phyloP scores from a whole-genome alignment of 2,797 vertebrate species.

The Champsocephalus esox region DNA sequence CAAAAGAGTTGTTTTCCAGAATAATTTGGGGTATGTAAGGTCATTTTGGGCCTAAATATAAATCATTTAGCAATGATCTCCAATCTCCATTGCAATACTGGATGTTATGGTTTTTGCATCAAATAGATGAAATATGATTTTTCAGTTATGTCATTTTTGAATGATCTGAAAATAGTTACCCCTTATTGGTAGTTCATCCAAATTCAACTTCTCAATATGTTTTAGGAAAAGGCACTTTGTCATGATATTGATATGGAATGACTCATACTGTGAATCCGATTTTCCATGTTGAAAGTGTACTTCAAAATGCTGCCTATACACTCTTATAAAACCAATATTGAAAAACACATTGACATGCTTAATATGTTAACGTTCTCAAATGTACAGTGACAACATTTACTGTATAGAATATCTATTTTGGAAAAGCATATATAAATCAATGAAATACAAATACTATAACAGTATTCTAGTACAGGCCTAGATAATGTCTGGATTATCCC shows the following conservation, averaged over 20 bases:
- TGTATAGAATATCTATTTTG: too few relatives aligned
- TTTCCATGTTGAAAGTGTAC: not conserved
- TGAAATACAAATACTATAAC: too few relatives aligned
- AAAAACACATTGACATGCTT: not conserved
- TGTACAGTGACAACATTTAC: too few relatives aligned
- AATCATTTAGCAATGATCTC: not conserved
- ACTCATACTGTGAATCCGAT: too few relatives aligned
- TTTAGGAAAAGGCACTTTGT: slow-evolving; percentile 1
- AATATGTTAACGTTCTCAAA: too few relatives aligned
- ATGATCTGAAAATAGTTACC: not conserved
- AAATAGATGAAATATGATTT: not conserved
- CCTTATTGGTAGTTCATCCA: not conserved
- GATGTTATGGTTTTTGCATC: not conserved
- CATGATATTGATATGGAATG: not conserved
- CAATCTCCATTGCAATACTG: not conserved
- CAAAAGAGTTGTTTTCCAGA: not conserved
- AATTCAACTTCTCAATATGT: not conserved
- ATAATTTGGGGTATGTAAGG: too few relatives aligned
- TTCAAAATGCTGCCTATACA: not conserved
- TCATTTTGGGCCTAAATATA: not conserved
- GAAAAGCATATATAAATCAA: too few relatives aligned
- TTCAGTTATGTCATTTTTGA: not conserved
- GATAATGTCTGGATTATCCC: too few relatives aligned
- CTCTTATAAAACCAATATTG: not conserved
- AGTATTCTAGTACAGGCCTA: too few relatives aligned